Evolutionary conservation across 2,113 vertebrate species (phyloP), one percentile per base, ranked within the genome.

Genomic region (Syngnathoides biaculeatus): DNA sequence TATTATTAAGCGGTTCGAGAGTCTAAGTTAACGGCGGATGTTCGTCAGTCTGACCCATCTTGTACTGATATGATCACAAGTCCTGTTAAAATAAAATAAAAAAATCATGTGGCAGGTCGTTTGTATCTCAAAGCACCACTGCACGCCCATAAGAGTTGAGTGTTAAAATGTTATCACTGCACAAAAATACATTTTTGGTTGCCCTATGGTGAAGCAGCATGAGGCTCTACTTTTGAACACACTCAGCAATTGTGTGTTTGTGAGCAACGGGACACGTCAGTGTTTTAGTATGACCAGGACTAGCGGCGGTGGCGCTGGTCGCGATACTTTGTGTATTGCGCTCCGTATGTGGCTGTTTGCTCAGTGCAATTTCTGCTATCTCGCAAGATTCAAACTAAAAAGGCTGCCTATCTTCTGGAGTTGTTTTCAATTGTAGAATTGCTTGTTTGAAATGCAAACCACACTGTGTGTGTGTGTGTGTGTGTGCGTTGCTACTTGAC

Each of bases 401-500:
- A 57, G 14, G n/a, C 20, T 12, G 5, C 20, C 40, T 42, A 20
- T 61, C 43, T 47, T 13, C 22, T 6, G 27, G 42, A 64, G n/a
- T 64, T 47, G 24, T 64, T 43, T 45, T 64, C 26, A 64, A 62
- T 22, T 13, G 2, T 64, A 15, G 8, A 17, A 64, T 64, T 27
- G 74, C 71, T 63, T 58, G 50, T 73, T 81, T 84, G 68, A 79
- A 75, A 77, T 68, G 73, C 40, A 79, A 64, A 74, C 71, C 47
- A 50, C 47, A 55, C 67, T 15, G 62, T 40, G 66, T 19, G 42
- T 69, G 71, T 12, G 27, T 53, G 53, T 45, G 27, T 40, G 68
- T 63, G 58, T 65, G 67, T 72, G 58, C 48, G 1, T 59, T 69
- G 73, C 83, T 77, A 79, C 79, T 82, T 69, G 79, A 84, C 60